A percentile compares a stretch with the other conserved stretches of the same genome.
These are phyloP conservation scores for Puntigrus tetrazona DNA, from an alignment of 2,113 vertebrate species.

Conservation along the genomic window DNA sequence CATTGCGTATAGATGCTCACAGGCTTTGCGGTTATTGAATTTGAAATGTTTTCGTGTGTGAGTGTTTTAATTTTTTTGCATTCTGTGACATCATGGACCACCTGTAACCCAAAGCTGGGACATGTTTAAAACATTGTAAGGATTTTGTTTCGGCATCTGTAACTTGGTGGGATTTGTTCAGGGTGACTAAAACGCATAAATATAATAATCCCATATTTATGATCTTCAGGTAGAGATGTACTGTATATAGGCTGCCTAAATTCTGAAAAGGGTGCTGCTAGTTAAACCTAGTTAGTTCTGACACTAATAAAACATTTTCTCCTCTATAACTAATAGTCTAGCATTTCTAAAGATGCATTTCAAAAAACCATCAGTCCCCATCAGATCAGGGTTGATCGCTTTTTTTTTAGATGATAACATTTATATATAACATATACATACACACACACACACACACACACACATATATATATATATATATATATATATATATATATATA, in stretches of 20 bases:
- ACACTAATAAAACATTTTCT: no score
- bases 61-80: not conserved
- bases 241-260: not conserved
- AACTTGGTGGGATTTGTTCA: not conserved
- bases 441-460: no score
- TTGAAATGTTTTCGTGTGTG: constrained; percentile 8
- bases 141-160: not conserved
- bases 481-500: no score
- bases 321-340: not conserved
- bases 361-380: no score
- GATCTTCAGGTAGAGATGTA: not conserved
- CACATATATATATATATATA: no score
- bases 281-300: not conserved
- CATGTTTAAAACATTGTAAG: constrained; percentile 29
- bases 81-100: constrained; percentile 30
- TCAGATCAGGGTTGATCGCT: not conserved
- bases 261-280: not conserved
- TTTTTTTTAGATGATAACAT: not conserved
- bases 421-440: no score
- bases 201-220: not conserved
- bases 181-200: not conserved
- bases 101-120: constrained; percentile 21
- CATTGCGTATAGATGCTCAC: not conserved
- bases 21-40: not conserved
- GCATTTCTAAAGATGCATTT: no score